Evolutionary conservation across 2,113 vertebrate genomes (phyloP).

Genomic region (Dicerorhinus sumatrensis): DNA sequence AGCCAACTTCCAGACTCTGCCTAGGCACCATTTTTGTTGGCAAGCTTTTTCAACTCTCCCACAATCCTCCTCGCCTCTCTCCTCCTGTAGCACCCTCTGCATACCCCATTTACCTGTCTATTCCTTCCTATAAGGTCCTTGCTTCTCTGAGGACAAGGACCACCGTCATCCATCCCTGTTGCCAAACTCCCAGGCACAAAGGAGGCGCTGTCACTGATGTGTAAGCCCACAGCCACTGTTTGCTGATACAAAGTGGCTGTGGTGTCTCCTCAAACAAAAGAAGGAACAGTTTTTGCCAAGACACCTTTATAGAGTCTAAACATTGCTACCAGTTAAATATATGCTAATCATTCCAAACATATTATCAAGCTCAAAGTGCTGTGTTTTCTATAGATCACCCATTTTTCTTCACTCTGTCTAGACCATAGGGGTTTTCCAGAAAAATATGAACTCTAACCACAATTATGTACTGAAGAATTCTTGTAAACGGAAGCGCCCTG

Average conservation of each 20-base stretch:
- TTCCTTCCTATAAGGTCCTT: not conserved
- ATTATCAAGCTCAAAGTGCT: not conserved
- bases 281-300: not conserved
- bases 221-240: not conserved
- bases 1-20: not conserved
- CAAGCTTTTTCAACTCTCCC: not conserved
- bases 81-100: not conserved
- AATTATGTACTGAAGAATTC: not conserved
- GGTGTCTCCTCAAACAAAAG: not conserved
- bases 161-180: not conserved
- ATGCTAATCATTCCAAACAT: not conserved
- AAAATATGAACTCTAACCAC: not conserved
- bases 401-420: not conserved
- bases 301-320: not conserved
- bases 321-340: not conserved
- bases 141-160: not conserved
- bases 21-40: not conserved
- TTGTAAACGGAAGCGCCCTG: not conserved
- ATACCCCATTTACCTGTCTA: not conserved
- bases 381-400: not conserved
- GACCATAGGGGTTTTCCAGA: not conserved
- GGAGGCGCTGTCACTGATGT: not conserved
- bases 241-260: not conserved
- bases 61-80: not conserved
- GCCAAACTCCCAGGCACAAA: not conserved